Evolutionary conservation across 2,113 vertebrate species (phyloP).

Genomic region (Heterocephalus glaber): DNA sequence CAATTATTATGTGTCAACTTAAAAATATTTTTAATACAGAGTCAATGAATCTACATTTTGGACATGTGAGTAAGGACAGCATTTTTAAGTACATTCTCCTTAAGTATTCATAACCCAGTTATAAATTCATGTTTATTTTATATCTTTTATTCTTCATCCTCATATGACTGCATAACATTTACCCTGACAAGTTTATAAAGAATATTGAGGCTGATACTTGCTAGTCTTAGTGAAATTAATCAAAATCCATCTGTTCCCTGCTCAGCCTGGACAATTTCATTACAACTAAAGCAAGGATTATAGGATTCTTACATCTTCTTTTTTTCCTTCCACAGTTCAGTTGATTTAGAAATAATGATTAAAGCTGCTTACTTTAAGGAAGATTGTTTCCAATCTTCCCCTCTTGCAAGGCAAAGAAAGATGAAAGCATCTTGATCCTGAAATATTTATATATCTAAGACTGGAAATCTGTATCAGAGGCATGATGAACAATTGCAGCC

Average conservation of each 20-base stretch:
- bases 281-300: conserved; percentile 88
- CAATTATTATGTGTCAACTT: neutral
- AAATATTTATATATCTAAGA: conserved; percentile 58
- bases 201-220: conserved; percentile 82
- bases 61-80: neutral
- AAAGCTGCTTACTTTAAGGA: conserved; percentile 88
- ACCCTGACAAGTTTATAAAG: conserved; percentile 82
- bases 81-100: conserved; percentile 29
- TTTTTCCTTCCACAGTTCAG: conserved; percentile 74
- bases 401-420: conserved; percentile 82
- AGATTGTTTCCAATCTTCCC: conserved; percentile 86
- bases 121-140: conserved; percentile 61
- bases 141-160: conserved; percentile 40
- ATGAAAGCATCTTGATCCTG: conserved; percentile 77
- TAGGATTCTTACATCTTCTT: conserved; percentile 82
- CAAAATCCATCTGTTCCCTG: conserved; percentile 89
- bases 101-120: conserved; percentile 46
- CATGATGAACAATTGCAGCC: conserved; percentile 16
- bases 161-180: conserved; percentile 66
- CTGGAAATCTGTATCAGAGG: conserved; percentile 54
- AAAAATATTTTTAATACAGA: neutral
- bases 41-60: neutral
- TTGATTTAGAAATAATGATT: conserved; percentile 84
- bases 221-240: conserved; percentile 85
- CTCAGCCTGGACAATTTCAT: conserved; percentile 88